Conservation (phyloP, 2,888 invertebrate species). For the Herminia tarsipennalis region DNA sequence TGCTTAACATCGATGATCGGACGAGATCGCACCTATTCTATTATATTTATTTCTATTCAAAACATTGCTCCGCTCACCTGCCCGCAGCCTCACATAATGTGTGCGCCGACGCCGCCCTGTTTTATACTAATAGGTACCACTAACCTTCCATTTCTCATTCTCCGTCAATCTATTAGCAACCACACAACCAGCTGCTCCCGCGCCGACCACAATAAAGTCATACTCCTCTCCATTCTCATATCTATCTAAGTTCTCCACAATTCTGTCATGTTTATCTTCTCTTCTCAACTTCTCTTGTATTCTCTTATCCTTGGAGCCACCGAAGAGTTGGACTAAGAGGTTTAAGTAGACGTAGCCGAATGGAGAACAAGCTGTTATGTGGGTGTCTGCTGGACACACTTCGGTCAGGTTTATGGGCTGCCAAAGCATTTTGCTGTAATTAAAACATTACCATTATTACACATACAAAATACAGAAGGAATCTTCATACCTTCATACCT, state of each 20-base stretch:
- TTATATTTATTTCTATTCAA: too few relatives aligned
- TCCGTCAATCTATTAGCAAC: constrained; percentile 64
- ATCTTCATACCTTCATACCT: too few relatives aligned
- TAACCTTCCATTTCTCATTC: constrained; percentile 57
- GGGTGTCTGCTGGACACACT: constrained; percentile 48
- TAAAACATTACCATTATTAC: not conserved
- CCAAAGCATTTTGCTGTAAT: constrained; percentile 46
- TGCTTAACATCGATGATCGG: too few relatives aligned
- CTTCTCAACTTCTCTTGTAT: constrained; percentile 23
- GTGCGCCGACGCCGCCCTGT: not conserved
- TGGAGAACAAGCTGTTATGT: constrained; percentile 55
- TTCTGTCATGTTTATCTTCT: constrained; percentile 36
- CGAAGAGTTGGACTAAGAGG: constrained; percentile 56
- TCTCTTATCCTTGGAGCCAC: constrained; percentile 49
- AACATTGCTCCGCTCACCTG: too few relatives aligned
- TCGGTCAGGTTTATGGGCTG: constrained; percentile 50
- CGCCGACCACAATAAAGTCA: constrained; percentile 71
- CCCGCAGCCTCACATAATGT: too few relatives aligned
- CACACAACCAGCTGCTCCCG: constrained; percentile 67
- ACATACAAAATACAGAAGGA: too few relatives aligned
- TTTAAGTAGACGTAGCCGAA: constrained; percentile 61
- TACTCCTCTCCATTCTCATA: constrained; percentile 45
- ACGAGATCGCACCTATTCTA: too few relatives aligned
- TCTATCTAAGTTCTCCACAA: constrained; percentile 12
- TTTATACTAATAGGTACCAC: not conserved